A percentile compares a stretch with the other conserved stretches of the same genome.
These are phyloP conservation scores for Aptenodytes forsteri DNA, from an alignment of 2,113 vertebrate genomes.

Conservation along the genomic window DNA sequence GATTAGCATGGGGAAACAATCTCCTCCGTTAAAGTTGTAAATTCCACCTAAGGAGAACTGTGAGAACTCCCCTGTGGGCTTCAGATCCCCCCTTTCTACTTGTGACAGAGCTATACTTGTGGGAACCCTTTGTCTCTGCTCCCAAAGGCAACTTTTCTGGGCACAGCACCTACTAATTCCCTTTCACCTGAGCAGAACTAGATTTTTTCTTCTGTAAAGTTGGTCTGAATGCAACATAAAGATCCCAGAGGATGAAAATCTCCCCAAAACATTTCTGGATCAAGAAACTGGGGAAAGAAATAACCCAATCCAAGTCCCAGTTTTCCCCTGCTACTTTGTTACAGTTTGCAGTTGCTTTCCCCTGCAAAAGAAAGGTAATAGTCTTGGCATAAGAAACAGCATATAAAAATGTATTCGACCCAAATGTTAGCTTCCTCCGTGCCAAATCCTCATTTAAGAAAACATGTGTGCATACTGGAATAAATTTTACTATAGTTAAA, in stretches of 20 bases:
- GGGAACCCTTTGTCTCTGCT: background rate
- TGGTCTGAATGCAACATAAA: background rate
- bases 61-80: background rate
- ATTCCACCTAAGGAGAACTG: background rate
- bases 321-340: background rate
- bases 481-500: background rate
- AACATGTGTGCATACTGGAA: background rate
- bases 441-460: slow-evolving; percentile 21
- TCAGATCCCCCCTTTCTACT: background rate
- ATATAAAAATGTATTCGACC: slow-evolving; percentile 1
- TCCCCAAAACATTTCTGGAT: background rate
- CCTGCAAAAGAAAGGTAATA: slow-evolving; percentile 8
- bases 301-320: background rate
- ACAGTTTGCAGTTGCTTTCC: background rate
- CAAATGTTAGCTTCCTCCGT: background rate
- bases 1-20: background rate
- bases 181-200: background rate
- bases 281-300: background rate
- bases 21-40: background rate
- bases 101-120: background rate
- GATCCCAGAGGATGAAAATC: background rate
- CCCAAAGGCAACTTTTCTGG: background rate
- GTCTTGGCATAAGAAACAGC: background rate
- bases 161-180: background rate
- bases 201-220: background rate